phyloP scores from a whole-genome alignment of 2,797 vertebrate species.

The Gallinago nigripennis region DNA sequence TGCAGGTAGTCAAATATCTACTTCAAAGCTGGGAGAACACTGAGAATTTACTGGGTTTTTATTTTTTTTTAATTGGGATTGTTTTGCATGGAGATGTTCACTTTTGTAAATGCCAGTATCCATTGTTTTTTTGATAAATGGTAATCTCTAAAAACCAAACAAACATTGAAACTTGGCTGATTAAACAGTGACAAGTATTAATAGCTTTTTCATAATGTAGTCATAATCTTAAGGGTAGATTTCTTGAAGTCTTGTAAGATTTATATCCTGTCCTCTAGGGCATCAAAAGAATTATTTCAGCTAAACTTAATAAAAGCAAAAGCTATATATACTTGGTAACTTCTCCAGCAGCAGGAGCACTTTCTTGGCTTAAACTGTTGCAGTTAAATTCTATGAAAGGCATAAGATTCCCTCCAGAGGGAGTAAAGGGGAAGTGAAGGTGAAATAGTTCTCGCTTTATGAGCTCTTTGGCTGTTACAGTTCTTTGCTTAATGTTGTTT shows the following conservation, averaged over 20 bases:
- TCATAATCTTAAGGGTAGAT: background rate
- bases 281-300: background rate
- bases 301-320: background rate
- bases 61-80: background rate
- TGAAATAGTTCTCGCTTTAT: slow-evolving; percentile 3
- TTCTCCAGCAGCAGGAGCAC: background rate
- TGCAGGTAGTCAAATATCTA: background rate
- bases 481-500: background rate
- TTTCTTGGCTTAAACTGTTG: background rate
- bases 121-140: background rate
- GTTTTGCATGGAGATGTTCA: background rate
- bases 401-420: background rate
- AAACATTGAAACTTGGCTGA: background rate
- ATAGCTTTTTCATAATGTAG: background rate
- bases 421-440: slow-evolving; percentile 15
- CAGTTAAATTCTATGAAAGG: background rate
- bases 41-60: background rate
- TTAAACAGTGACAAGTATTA: background rate
- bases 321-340: background rate
- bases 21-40: background rate
- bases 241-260: background rate
- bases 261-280: background rate
- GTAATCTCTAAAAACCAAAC: background rate
- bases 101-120: background rate
- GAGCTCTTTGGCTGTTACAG: background rate